These are phyloP conservation scores for Marmota flaviventris DNA, from an alignment of 2,113 vertebrate genomes.

Conservation along the genomic window DNA sequence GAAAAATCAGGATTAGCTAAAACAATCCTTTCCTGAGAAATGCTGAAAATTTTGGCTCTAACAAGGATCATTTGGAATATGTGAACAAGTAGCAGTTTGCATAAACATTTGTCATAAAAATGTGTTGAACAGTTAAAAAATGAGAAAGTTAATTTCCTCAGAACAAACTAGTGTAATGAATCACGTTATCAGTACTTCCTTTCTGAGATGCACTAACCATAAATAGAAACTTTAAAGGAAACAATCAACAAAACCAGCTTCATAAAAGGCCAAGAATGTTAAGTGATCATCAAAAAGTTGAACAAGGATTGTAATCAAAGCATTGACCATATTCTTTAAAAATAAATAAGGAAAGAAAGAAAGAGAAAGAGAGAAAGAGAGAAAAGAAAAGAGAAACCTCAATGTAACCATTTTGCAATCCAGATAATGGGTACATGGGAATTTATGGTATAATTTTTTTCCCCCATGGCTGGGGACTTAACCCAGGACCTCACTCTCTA, in stretches of 20 bases:
- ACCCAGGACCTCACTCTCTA: no score
- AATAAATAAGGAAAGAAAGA: no score
- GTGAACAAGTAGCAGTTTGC: background rate
- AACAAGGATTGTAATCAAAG: background rate
- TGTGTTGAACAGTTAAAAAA: background rate
- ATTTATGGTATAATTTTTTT: background rate
- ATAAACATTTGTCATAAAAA: background rate
- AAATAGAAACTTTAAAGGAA: background rate
- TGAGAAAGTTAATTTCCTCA: background rate
- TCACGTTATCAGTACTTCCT: background rate
- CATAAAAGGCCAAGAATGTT: background rate
- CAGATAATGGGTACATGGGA: background rate
- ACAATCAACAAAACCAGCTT: background rate
- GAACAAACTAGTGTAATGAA: background rate
- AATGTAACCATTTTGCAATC: no score
- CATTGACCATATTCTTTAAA: background rate
- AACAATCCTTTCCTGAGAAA: slow-evolving; percentile 8
- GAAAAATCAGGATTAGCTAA: background rate
- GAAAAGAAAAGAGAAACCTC: no score
- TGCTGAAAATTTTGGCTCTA: background rate
- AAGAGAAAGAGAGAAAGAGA: no score
- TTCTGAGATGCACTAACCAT: background rate
- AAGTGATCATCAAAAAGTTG: background rate
- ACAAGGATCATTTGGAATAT: background rate
- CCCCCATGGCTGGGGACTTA: no score